Percentiles rank a stretch among this genome's conserved stretches.
Conservation (phyloP, 2,888 invertebrate genomes). For the Aporophyla nigra region DNA sequence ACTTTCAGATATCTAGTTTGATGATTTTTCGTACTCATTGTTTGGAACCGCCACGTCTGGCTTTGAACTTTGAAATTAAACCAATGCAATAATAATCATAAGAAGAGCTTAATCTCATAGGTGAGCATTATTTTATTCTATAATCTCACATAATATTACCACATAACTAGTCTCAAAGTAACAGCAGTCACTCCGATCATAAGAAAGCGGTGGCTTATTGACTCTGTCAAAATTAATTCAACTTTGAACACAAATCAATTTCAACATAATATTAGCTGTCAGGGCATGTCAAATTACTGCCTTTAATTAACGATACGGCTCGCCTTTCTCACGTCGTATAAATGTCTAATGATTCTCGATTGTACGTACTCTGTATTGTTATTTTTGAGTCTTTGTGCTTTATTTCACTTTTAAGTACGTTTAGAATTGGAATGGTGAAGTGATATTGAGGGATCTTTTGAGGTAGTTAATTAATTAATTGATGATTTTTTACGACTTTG, state of each 20-base stretch:
- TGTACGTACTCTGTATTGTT: constrained; percentile 72
- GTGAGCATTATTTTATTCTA: neutral
- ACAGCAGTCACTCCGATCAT: constrained; percentile 67
- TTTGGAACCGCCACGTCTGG: neutral
- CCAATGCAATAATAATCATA: neutral
- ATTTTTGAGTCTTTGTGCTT: constrained; percentile 71
- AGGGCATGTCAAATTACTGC: constrained; percentile 87
- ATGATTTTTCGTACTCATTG: neutral
- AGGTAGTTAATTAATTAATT: constrained; percentile 42
- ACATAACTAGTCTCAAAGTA: constrained; percentile 50
- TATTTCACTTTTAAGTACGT: constrained; percentile 57
- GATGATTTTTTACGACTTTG: constrained; percentile 4
- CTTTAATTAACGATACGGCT: constrained; percentile 85
- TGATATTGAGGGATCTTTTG: constrained; percentile 34
- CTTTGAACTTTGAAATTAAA: neutral
- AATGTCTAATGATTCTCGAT: constrained; percentile 76
- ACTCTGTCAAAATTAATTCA: constrained; percentile 90
- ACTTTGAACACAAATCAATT: constrained; percentile 90
- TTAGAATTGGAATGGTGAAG: constrained; percentile 40
- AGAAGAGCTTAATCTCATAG: neutral
- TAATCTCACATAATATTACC: constrained; percentile 45
- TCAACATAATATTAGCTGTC: constrained; percentile 89
- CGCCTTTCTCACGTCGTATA: constrained; percentile 84
- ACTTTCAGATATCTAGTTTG: neutral
- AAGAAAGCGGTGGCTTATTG: constrained; percentile 89